Conservation (phyloP, 2,888 invertebrate species). For the Nemotelus pantherinus region DNA sequence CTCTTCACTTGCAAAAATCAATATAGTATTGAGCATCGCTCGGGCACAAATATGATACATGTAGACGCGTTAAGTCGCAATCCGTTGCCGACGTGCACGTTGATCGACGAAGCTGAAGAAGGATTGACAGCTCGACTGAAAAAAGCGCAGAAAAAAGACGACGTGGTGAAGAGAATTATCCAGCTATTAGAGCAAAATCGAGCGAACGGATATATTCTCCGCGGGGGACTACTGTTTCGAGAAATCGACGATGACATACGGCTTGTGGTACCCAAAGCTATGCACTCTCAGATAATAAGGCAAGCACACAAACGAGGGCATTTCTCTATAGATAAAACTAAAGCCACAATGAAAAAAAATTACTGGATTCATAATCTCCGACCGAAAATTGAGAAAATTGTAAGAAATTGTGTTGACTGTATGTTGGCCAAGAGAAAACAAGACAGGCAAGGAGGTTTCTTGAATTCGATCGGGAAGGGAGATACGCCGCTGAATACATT, state of each 20-base stretch:
- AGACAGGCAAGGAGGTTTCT: no score
- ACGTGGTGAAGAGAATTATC: background rate
- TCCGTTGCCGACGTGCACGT: background rate
- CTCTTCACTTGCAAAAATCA: no score
- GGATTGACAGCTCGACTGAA: background rate
- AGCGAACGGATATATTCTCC: background rate
- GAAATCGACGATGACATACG: background rate
- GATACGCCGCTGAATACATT: no score
- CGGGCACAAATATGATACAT: no score
- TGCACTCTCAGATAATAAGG: background rate
- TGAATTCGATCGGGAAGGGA: no score
- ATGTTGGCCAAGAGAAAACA: no score
- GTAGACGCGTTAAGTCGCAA: no score
- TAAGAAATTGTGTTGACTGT: background rate
- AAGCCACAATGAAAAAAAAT: background rate
- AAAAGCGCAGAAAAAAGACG: background rate
- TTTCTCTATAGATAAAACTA: background rate
- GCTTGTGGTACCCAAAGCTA: background rate
- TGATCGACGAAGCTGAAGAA: background rate
- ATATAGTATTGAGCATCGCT: no score
- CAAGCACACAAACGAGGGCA: background rate
- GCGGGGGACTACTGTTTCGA: background rate
- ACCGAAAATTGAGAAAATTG: background rate
- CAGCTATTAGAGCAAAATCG: background rate
- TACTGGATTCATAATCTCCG: background rate